phyloP scores from a whole-genome alignment of 2,797 vertebrate species.

The Amazona ochrocephala region DNA sequence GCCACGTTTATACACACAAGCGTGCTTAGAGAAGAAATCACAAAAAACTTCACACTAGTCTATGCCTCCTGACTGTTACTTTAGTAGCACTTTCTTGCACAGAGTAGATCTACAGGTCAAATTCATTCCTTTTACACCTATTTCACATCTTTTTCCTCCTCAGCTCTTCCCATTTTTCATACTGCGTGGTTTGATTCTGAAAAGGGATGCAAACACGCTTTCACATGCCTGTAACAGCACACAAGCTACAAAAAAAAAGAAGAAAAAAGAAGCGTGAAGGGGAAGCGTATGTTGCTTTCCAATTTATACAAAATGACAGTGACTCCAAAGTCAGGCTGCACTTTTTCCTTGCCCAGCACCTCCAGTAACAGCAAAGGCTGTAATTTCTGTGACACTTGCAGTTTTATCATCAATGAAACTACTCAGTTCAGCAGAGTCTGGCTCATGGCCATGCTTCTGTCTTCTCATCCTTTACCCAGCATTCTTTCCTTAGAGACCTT shows the following conservation, averaged over 20 bases:
- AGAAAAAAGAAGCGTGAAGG: background rate
- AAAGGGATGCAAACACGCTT: background rate
- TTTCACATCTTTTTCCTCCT: background rate
- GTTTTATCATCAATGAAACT: background rate
- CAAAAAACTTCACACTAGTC: background rate
- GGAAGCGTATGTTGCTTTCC: background rate
- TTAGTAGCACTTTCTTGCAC: background rate
- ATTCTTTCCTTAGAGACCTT: background rate
- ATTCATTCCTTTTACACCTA: background rate
- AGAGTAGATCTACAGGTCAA: background rate
- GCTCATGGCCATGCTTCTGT: background rate
- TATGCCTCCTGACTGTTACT: background rate
- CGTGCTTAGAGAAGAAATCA: background rate
- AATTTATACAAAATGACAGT: background rate
- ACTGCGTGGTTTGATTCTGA: background rate
- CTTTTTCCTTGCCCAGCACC: background rate
- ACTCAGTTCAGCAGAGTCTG: background rate
- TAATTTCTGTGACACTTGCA: background rate
- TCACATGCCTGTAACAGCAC: rapidly evolving
- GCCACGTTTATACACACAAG: background rate
- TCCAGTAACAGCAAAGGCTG: background rate
- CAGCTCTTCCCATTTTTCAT: background rate
- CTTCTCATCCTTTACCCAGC: background rate
- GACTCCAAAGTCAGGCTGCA: background rate
- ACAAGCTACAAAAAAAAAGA: background rate